Percentiles rank a stretch among this genome's conserved stretches.
Evolutionary conservation across 1,140 invertebrate genomes (phyloP).

Genomic region (Diploscapter pachys): DNA sequence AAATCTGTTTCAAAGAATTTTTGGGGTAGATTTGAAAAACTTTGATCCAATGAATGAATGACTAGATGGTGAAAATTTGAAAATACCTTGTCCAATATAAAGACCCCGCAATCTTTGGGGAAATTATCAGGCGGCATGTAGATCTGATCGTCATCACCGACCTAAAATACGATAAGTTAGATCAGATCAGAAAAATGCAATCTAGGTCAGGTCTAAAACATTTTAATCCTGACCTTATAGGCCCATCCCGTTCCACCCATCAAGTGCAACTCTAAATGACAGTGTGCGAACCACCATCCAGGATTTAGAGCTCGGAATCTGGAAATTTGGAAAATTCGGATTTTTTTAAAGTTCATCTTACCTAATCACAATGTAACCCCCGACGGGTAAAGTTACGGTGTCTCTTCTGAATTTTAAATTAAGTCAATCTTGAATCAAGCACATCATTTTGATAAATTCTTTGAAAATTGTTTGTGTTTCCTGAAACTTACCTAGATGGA

Average conservation of each 20-base stretch:
- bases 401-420: slow-evolving; percentile 16
- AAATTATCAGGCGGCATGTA: slow-evolving; percentile 24
- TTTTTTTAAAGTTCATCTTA: neutral
- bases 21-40: too few relatives aligned
- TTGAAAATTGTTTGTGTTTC: too few relatives aligned
- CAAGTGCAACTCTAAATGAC: slow-evolving; percentile 42
- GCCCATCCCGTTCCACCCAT: slow-evolving; percentile 36
- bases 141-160: slow-evolving; percentile 20
- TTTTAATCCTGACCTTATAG: neutral
- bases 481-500: slow-evolving; percentile 3
- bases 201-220: neutral
- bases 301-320: slow-evolving; percentile 34
- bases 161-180: neutral
- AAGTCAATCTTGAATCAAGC: too few relatives aligned
- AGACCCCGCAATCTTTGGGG: slow-evolving; percentile 22
- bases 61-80: too few relatives aligned
- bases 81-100: slow-evolving; percentile 7
- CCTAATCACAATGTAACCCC: slow-evolving; percentile 25
- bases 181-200: neutral
- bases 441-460: too few relatives aligned
- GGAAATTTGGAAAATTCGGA: neutral
- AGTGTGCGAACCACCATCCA: slow-evolving; percentile 51
- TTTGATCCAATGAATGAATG: too few relatives aligned
- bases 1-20: too few relatives aligned
- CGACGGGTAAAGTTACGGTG: slow-evolving; percentile 24